Evolutionary conservation across 2,888 invertebrate species (phyloP), one percentile per base, ranked within the genome.

Genomic region (Drosophila fungiperda): DNA sequence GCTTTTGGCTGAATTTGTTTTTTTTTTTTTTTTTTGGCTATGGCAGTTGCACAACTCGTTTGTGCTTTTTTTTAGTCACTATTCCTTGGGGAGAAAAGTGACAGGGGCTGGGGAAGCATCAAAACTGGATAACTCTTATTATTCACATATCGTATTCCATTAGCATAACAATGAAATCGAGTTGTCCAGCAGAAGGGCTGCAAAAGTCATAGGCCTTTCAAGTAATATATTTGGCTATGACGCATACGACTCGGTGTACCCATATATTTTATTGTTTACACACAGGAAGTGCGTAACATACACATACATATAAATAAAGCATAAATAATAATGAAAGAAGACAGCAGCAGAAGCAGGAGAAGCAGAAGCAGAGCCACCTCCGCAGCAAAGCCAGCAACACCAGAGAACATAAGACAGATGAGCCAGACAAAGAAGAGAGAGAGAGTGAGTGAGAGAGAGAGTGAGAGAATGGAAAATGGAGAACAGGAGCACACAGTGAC

Each of bases 131-230:
- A 54, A 20, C 68, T 60, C 69, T 82, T 90, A 79, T 88, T 89
- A 89, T 89, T 89, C 87, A 87, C 85, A 89, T 87, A 89, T 87
- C 83, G 89, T 90, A 89, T 76, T 74, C 80, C 88, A 89, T 89
- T 89, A 89, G 88, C 89, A 89, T 84, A 74, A 89, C 87, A 90
- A 90, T 87, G 82, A 78, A 79, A 69, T 59, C 71, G 70, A 82
- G 82, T 73, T 71, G 80, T 70, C 78, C 79, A 80, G 76, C 62
- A 40, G 62, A 68, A 57, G 48, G 67, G 49, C 50, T 54, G 60
- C 68, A 64, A 61, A 70, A 71, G 73, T 58, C 81, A 49, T 73
- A 72, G 78, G 84, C 76, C 79, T 73, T 78, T 75, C 66, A 75
- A 80, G 75, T 67, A 68, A 77, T 64, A 75, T 61, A 61, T 68